Evolutionary conservation across 1,140 invertebrate genomes (phyloP).

Genomic region (Leptinotarsa texana): DNA sequence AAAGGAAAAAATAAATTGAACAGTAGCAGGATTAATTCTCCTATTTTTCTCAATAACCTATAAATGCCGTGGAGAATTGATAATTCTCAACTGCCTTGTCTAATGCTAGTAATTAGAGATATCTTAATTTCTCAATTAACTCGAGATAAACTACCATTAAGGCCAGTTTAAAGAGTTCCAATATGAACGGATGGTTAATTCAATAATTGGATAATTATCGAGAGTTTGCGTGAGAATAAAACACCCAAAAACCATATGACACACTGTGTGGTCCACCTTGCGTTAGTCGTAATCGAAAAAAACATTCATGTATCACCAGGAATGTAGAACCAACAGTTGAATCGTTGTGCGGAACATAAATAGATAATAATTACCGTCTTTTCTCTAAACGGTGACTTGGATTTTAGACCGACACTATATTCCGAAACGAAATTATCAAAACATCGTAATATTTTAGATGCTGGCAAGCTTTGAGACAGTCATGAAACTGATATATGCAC

Average conservation of each 20-base stretch:
- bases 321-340: too few species aligned
- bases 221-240: neutral
- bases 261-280: neutral
- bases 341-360: too few species aligned
- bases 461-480: neutral
- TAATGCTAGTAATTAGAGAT: neutral
- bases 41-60: too few species aligned
- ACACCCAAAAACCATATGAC: neutral
- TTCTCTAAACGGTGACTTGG: too few species aligned
- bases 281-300: neutral
- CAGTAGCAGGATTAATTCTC: too few species aligned
- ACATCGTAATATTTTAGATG: neutral
- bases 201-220: constrained; percentile 20
- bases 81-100: neutral
- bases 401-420: too few species aligned
- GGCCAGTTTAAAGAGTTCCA: constrained; percentile 8
- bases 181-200: constrained; percentile 7
- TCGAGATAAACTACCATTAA: constrained; percentile 12
- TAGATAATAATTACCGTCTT: too few species aligned
- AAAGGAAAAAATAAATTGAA: too few species aligned
- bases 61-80: too few species aligned
- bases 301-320: too few species aligned
- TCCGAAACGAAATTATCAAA: too few species aligned
- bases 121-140: constrained; percentile 18
- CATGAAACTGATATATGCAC: too few species aligned